Percentiles rank a stretch among this genome's conserved stretches.
phyloP scores from a whole-genome alignment of 2,888 invertebrate species.

The Tipula vernalis region DNA sequence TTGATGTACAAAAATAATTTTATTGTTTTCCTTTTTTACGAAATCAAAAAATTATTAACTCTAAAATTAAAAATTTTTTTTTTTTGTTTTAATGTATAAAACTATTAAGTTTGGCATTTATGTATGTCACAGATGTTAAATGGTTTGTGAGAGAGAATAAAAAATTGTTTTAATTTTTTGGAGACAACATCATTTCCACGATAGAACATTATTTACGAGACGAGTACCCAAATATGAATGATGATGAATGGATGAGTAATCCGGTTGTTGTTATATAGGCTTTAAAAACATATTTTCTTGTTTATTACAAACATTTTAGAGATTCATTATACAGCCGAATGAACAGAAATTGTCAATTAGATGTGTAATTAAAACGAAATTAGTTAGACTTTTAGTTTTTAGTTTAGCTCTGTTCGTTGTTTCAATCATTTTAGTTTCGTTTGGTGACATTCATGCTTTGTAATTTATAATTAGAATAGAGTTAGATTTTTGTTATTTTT shows the following conservation, averaged over 20 bases:
- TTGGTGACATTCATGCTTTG: neutral
- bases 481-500: neutral
- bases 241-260: neutral
- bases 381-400: neutral
- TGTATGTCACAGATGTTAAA: neutral
- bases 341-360: neutral
- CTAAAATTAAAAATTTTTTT: neutral
- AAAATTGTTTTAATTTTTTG: neutral
- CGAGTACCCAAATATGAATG: neutral
- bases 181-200: neutral
- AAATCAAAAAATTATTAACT: neutral
- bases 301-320: neutral
- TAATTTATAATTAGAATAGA: neutral
- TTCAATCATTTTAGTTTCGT: neutral
- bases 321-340: neutral
- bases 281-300: neutral
- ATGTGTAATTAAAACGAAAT: neutral
- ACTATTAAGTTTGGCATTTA: neutral
- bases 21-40: neutral
- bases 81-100: neutral
- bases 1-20: neutral
- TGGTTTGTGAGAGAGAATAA: neutral
- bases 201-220: neutral
- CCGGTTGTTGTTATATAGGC: neutral
- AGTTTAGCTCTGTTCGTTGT: neutral